Percentiles rank a stretch among this genome's conserved stretches.
phyloP scores from a whole-genome alignment of 2,113 vertebrate genomes.

The Xerus inauris region DNA sequence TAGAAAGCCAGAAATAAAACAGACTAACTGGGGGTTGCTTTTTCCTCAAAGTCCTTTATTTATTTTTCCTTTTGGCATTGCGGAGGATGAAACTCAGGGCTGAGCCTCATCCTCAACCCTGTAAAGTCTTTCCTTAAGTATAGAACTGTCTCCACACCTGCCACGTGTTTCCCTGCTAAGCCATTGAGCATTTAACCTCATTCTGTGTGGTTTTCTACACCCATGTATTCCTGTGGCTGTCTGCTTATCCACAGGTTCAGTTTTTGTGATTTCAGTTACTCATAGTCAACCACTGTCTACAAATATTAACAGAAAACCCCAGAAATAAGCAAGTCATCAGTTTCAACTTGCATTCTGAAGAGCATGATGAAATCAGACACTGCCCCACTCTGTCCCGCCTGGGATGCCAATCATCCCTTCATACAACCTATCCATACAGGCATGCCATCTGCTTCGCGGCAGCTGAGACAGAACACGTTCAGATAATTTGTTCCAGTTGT shows the following conservation, averaged over 20 bases:
- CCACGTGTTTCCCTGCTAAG: neutral
- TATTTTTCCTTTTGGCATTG: too few relatives aligned
- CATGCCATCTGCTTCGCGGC: accelerated
- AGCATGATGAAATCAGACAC: neutral
- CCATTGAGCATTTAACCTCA: neutral
- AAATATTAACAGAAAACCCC: neutral
- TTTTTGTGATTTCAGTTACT: neutral
- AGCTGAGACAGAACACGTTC: neutral
- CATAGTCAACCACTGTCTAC: neutral
- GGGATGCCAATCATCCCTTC: accelerated
- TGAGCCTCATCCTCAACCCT: neutral
- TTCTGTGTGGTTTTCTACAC: neutral
- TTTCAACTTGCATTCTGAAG: neutral
- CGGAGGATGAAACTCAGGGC: neutral
- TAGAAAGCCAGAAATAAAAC: neutral
- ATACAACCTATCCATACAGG: accelerated
- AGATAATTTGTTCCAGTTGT: neutral
- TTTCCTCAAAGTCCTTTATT: neutral
- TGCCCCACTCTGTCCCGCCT: accelerated
- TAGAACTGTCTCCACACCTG: too few relatives aligned
- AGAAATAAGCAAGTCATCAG: neutral
- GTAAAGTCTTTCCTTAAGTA: neutral
- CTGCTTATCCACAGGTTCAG: too few relatives aligned
- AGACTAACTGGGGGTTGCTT: neutral
- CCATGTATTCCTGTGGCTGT: accelerated